Conservation (phyloP, 2,888 invertebrate species). For the Leptopilina myrica region DNA sequence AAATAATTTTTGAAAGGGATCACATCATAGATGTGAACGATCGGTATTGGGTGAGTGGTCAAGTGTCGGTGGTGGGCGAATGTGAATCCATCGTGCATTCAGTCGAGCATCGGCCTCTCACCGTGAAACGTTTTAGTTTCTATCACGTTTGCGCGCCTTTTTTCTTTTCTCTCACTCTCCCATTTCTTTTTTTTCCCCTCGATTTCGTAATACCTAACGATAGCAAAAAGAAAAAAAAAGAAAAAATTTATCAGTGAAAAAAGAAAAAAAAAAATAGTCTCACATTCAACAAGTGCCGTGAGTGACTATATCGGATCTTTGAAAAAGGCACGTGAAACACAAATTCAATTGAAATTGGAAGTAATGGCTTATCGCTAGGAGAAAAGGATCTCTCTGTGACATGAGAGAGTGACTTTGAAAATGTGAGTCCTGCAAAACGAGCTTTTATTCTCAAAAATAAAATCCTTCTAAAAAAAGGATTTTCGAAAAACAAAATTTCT, state of each 20-base stretch:
- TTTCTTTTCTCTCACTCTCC: neutral
- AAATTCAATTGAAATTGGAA: slow-evolving; percentile 23
- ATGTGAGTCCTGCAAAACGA: slow-evolving; percentile 65
- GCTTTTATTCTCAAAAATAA: neutral
- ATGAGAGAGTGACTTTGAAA: slow-evolving; percentile 69
- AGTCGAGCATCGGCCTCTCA: slow-evolving; percentile 74
- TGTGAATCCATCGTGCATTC: slow-evolving; percentile 67
- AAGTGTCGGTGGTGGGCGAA: slow-evolving; percentile 64
- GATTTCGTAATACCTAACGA: slow-evolving; percentile 15
- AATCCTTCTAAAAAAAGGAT: neutral
- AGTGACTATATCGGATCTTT: slow-evolving; percentile 13
- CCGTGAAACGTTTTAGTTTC: slow-evolving; percentile 57
- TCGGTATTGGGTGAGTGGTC: slow-evolving; percentile 54
- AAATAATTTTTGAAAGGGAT: slow-evolving; percentile 26
- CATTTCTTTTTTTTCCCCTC: slow-evolving; percentile 27
- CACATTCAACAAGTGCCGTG: slow-evolving; percentile 15
- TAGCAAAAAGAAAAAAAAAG: neutral
- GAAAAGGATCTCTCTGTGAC: slow-evolving; percentile 60
- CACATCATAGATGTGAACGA: slow-evolving; percentile 46
- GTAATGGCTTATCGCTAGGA: slow-evolving; percentile 58
- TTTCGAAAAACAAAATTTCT: no score
- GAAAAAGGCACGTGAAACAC: slow-evolving; percentile 16
- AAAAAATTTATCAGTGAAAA: neutral
- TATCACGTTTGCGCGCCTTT: slow-evolving; percentile 20
- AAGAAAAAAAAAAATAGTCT: slow-evolving; percentile 3